phyloP scores from a whole-genome alignment of 2,113 vertebrate genomes.

The Limanda limanda region DNA sequence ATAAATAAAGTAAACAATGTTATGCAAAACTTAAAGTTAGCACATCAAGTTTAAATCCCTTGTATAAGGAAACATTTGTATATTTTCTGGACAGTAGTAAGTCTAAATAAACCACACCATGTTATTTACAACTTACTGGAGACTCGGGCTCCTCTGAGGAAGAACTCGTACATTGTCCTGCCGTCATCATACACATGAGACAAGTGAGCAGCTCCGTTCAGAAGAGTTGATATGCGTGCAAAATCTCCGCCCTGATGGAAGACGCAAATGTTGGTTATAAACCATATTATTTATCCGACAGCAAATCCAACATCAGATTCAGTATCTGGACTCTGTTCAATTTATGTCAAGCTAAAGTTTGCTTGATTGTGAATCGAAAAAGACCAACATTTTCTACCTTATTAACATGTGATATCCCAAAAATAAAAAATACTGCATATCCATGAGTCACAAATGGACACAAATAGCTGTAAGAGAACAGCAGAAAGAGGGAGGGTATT shows the following conservation, averaged over 20 bases:
- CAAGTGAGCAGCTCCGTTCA: conserved; percentile 74
- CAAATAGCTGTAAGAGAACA: no score
- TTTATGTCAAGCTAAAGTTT: background rate
- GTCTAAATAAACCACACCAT: no score
- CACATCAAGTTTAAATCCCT: no score
- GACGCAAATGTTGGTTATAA: background rate
- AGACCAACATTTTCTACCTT: no score
- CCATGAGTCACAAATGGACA: no score
- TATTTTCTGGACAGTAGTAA: background rate
- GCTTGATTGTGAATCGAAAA: background rate
- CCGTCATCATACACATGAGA: conserved; percentile 86
- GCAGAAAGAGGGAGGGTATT: no score
- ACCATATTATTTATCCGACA: background rate
- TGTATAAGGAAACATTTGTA: no score
- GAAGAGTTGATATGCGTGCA: conserved; percentile 82
- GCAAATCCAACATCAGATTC: background rate
- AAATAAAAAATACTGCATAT: no score
- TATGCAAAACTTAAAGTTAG: background rate
- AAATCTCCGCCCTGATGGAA: conserved; percentile 82
- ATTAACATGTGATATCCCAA: no score
- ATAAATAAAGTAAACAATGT: background rate
- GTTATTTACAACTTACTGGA: conserved; percentile 85
- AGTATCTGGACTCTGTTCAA: background rate
- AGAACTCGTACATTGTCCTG: conserved; percentile 87
- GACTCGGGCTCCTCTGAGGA: conserved; percentile 86